Conservation (phyloP, 2,888 invertebrate genomes). For the Plebejus anna region DNA sequence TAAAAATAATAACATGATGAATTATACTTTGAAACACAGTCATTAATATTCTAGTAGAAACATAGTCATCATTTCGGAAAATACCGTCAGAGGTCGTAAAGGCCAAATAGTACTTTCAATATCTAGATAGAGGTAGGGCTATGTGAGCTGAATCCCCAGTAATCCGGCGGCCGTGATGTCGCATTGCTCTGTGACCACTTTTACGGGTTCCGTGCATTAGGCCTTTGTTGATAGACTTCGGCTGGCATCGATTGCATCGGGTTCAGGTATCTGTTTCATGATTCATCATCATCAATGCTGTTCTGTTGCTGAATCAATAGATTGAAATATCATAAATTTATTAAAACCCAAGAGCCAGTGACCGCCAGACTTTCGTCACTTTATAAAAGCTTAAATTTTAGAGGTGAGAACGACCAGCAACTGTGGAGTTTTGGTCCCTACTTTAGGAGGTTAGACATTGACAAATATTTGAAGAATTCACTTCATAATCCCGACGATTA, state of each 20-base stretch:
- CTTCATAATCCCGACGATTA: not conserved
- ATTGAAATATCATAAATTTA: no score
- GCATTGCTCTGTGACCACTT: slow-evolving; percentile 35
- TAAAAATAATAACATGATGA: no score
- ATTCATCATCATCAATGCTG: not conserved
- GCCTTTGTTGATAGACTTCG: slow-evolving; percentile 29
- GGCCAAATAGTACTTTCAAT: not conserved
- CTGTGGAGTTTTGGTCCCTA: no score
- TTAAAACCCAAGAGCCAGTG: no score
- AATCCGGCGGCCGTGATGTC: slow-evolving; percentile 39
- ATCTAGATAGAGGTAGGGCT: not conserved
- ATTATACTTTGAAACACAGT: no score
- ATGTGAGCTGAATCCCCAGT: slow-evolving; percentile 24
- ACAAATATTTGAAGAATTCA: not conserved
- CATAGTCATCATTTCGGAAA: not conserved
- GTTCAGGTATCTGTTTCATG: not conserved
- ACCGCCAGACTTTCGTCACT: no score
- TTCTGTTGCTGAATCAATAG: not conserved
- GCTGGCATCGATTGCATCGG: slow-evolving; percentile 30
- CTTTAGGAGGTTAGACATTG: not conserved
- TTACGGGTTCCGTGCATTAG: slow-evolving; percentile 28
- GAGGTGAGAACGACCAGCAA: no score
- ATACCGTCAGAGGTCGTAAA: not conserved
- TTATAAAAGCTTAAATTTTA: no score
- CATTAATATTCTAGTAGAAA: no score